A percentile compares a stretch with the other conserved stretches of the same genome.
These are phyloP conservation scores for Trypoxylon attenuatum DNA, from an alignment of 2,888 invertebrate genomes.

Conservation along the genomic window DNA sequence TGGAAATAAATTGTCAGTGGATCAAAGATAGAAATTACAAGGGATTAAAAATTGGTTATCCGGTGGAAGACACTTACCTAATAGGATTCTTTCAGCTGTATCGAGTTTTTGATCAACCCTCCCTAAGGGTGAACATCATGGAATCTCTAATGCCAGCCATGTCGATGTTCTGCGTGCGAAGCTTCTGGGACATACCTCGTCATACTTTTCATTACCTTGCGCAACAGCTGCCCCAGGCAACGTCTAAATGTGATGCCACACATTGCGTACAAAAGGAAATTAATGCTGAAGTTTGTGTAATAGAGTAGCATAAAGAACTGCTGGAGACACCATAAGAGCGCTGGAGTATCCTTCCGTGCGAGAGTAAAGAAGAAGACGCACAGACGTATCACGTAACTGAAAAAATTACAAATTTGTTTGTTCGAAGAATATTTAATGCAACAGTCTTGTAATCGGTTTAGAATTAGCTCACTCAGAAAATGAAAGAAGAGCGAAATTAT, in stretches of 20 bases:
- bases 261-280: slow-evolving; percentile 80
- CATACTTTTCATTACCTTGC: slow-evolving; percentile 74
- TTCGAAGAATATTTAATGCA: no score
- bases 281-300: slow-evolving; percentile 81
- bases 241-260: slow-evolving; percentile 79
- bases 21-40: no score
- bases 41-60: no score
- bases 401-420: no score
- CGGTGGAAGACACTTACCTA: no score
- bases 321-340: slow-evolving; percentile 76
- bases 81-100: no score
- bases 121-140: no score
- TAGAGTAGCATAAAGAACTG: slow-evolving; percentile 80
- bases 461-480: no score
- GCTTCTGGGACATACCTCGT: slow-evolving; percentile 65
- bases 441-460: no score
- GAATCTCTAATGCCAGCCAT: slow-evolving; percentile 20
- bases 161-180: slow-evolving; percentile 24
- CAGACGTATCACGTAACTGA: slow-evolving; percentile 77
- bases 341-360: slow-evolving; percentile 72
- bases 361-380: slow-evolving; percentile 76
- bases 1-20: no score
- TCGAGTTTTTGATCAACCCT: no score
- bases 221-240: slow-evolving; percentile 76
- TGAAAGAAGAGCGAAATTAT: no score